Base-by-base conservation (phyloP, 2,888 invertebrate genomes). In the Diaperis boleti region DNA sequence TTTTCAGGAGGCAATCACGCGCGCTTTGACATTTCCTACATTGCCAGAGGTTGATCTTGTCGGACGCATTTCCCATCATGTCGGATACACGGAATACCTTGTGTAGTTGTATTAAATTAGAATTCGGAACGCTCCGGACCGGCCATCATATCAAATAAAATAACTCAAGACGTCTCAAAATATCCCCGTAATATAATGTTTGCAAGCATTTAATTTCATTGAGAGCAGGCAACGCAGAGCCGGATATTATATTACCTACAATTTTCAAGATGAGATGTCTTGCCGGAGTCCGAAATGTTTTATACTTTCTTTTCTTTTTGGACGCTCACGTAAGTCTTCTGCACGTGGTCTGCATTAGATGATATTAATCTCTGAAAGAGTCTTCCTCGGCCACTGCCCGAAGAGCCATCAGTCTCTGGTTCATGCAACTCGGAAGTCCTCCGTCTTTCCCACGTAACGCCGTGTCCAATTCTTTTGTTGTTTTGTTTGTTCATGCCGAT, bases 181-280 rank as follows among this genome's bases (percentile, higher is more conserved):
- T 61, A 61, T 63, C 50, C 29, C 47, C 35, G 50, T 57, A 64
- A 66, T 66, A 62, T 64, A 64, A 55, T 59, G 64, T 66, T 61
- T 49, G 47, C 20, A 29, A 41, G 59, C 67, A 62, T 67, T 67
- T 67, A 67, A 66, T 66, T 66, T 62, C 62, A 59, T 59, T 49
- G 45, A 59, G 55, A 64, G 61, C 52, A 39, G 41, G 61, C 52
- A 39, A 37, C 47, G 47, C 15, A 42, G 22, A 31, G 50, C 26
- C 6, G 44, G 59, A 59, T 59, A 63, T 63, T 66, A 56, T 55
- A 61, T 64, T 45, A 52, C 54, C 49, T 37, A 59, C 61, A 64
- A 64, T 54, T 62, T 54, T 59, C 41, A 13, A 64, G 64, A 56
- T 50, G 56, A 56, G 41, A 63, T 17, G 59, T 44, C 50, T 35